Evolutionary conservation across 2,113 vertebrate species (phyloP).

Genomic region (Heterotilapia buettikoferi): DNA sequence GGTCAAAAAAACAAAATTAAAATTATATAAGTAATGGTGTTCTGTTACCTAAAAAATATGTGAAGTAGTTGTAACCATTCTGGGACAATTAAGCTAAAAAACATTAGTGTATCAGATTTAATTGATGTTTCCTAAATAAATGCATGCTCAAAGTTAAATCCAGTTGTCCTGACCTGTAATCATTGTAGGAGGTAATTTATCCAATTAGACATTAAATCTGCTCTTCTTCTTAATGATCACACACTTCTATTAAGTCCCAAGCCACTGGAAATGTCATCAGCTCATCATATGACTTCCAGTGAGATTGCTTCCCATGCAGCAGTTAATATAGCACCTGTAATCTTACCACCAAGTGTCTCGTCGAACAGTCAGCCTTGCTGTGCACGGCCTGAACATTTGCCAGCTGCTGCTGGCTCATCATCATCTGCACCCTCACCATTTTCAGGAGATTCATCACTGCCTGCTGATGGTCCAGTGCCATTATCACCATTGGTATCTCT

Average conservation of each 20-base stretch:
- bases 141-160: conserved; percentile 4
- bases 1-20: background rate
- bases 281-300: conserved; percentile 37
- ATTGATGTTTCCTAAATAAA: background rate
- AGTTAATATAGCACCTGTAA: conserved; percentile 20
- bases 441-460: conserved; percentile 24
- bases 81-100: background rate
- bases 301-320: conserved; percentile 57
- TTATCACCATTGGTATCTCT: conserved; percentile 19
- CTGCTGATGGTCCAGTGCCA: conserved; percentile 30
- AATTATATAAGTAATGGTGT: background rate
- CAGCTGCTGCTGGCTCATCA: conserved; percentile 26
- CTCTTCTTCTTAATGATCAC: background rate
- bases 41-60: background rate
- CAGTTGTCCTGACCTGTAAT: background rate
- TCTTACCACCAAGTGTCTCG: conserved; percentile 70
- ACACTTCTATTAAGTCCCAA: conserved; percentile 8
- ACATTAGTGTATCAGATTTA: background rate
- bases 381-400: conserved; percentile 36
- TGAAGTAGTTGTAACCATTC: background rate
- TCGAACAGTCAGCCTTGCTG: conserved; percentile 51
- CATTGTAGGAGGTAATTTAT: conserved; percentile 5
- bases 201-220: background rate
- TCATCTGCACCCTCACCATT: conserved; percentile 30
- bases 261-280: conserved; percentile 35